A percentile compares a stretch with the other conserved stretches of the same genome.
These are phyloP conservation scores for Podabrus alpinus DNA, from an alignment of 2,888 invertebrate genomes.

Conservation along the genomic window DNA sequence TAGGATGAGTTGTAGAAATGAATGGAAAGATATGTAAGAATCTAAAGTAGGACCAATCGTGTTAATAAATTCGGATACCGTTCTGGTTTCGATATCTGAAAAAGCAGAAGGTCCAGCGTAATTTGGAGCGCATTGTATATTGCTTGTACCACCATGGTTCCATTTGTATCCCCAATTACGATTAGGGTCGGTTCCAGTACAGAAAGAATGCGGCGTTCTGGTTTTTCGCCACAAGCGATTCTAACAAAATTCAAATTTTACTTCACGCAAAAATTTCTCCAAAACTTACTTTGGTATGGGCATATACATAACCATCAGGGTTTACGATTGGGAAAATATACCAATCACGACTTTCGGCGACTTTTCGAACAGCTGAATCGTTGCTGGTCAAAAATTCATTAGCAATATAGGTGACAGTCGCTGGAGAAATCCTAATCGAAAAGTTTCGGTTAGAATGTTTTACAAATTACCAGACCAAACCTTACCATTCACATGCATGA, in stretches of 20 bases:
- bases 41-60: constrained; percentile 58
- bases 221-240: constrained; percentile 76
- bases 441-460: not conserved
- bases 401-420: too few relatives aligned
- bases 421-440: too few relatives aligned
- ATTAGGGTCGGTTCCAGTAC: constrained; percentile 65
- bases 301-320: too few relatives aligned
- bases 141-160: not conserved
- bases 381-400: too few relatives aligned
- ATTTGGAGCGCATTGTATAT: constrained; percentile 62
- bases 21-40: constrained; percentile 73
- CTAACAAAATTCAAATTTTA: constrained; percentile 48
- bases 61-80: constrained; percentile 59
- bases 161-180: constrained; percentile 30
- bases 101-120: constrained; percentile 71
- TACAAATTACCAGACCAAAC: not conserved
- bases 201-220: constrained; percentile 59
- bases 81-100: constrained; percentile 63
- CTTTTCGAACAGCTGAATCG: too few relatives aligned
- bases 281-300: constrained; percentile 63
- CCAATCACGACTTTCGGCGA: too few relatives aligned
- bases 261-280: not conserved
- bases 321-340: too few relatives aligned
- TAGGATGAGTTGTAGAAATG: constrained; percentile 71
- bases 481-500: constrained; percentile 53